These are phyloP conservation scores for Thymallus thymallus DNA, from an alignment of 2,113 vertebrate genomes.

Conservation along the genomic window DNA sequence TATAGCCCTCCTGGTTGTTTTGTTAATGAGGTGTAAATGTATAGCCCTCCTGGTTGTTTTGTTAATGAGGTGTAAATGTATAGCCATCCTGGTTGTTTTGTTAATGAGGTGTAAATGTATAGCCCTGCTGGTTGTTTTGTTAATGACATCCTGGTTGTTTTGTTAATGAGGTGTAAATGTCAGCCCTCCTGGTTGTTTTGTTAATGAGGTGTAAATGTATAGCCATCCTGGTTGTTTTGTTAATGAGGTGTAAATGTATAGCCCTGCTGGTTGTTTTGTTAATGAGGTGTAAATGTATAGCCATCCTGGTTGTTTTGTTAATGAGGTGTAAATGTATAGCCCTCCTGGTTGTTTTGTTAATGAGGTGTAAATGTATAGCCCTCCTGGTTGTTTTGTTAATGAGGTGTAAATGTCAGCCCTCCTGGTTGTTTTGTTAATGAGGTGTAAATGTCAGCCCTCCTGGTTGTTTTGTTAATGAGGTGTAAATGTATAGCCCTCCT, in stretches of 20 bases:
- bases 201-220: conserved; percentile 74
- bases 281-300: conserved; percentile 72
- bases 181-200: conserved; percentile 68
- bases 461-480: conserved; percentile 71
- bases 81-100: conserved; percentile 68
- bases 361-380: conserved; percentile 71
- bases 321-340: conserved; percentile 71
- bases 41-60: conserved; percentile 69
- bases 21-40: conserved; percentile 72
- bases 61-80: conserved; percentile 73
- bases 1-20: conserved; percentile 69
- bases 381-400: conserved; percentile 70
- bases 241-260: conserved; percentile 72
- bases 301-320: conserved; percentile 70
- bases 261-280: conserved; percentile 69
- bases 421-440: conserved; percentile 70
- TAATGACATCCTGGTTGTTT: conserved; percentile 69
- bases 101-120: conserved; percentile 74
- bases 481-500: conserved; percentile 70
- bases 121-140: conserved; percentile 69
- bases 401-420: conserved; percentile 70
- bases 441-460: conserved; percentile 70
- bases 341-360: conserved; percentile 70
- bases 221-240: conserved; percentile 69
- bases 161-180: conserved; percentile 72